Base-by-base conservation (phyloP, 2,888 invertebrate genomes). In the Amaurobius ferox region DNA sequence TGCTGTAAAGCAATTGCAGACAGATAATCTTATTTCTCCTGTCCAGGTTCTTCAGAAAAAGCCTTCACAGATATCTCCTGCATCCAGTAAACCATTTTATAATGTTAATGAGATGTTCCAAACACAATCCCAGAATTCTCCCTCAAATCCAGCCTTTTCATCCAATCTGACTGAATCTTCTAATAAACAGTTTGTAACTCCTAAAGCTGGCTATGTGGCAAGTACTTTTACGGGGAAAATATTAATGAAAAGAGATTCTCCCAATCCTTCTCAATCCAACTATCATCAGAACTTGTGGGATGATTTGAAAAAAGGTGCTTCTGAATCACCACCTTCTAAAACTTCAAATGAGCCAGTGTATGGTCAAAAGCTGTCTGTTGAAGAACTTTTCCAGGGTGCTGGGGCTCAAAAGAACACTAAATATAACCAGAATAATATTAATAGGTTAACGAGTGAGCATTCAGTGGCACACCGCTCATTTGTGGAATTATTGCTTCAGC, bases 381-480 rank as follows among this genome's bases (percentile, higher is more conserved):
- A 87, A 32, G 87, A 87, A 77, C 76, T 87, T 11, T 87, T 87
- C 66, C 74, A 85, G 67, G 66, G 66, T 61, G 74, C 62, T 40
- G 66, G 74, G 13, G 44, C 48, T 77, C 62, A 66, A 0, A 68
- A 61, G 13, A 62, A 79, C 32, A 0, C 62, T 26, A 73, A 62
- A 28, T 32, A 44, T 44, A 55, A 23, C 11, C 23, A n/a, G 1
- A 23, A 3, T 55, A 55, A 11, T 55, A 23, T 23, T 16, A 3
- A n/a, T 16, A n/a, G 23, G 23, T 23, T 19, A 23, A 5, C 55
- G 0, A 55, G 5, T 55, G 16, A 55, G 55, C 55, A 19, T 2
- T 1, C 2, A 3, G 11, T 7, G 1, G 16, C 2, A 16, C 44
- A 7, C 16, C 6, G 2, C 9, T 9, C 39, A 11, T 13, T 70